Percentiles rank a stretch among this genome's conserved stretches.
Evolutionary conservation across 2,113 vertebrate genomes (phyloP).

Genomic region (Tylochromis polylepis): DNA sequence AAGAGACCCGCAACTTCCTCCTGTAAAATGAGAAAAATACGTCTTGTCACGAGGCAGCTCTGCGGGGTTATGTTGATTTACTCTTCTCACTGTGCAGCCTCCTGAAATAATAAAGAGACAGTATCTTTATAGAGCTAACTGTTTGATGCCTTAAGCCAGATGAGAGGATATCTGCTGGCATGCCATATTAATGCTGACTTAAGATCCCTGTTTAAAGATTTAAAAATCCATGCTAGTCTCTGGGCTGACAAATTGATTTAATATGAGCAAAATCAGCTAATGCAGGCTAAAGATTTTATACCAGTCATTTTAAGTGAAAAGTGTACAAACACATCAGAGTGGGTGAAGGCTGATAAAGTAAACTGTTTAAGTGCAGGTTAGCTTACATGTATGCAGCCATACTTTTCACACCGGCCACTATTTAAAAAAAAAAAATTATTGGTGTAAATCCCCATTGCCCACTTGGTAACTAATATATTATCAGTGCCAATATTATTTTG

Average conservation of each 20-base stretch:
- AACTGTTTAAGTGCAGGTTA: neutral
- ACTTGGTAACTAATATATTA: neutral
- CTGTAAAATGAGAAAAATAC: constrained; percentile 24
- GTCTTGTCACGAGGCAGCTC: constrained; percentile 38
- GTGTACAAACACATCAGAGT: neutral
- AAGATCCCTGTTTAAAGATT: neutral
- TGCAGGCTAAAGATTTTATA: neutral
- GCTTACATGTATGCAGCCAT: neutral
- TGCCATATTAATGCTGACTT: neutral
- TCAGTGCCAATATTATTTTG: neutral
- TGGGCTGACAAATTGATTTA: neutral
- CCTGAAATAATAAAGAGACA: constrained; percentile 30
- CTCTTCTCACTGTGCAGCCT: constrained; percentile 12
- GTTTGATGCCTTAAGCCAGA: constrained; percentile 7
- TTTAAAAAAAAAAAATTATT: neutral
- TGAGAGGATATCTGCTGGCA: constrained; percentile 14
- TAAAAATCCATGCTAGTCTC: neutral
- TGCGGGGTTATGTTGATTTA: constrained; percentile 42
- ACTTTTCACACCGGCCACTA: neutral
- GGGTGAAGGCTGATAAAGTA: neutral
- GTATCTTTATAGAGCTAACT: constrained; percentile 27
- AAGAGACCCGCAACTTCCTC: constrained; percentile 26
- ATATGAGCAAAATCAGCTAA: neutral
- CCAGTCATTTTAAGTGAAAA: neutral
- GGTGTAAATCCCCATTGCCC: neutral